phyloP scores from a whole-genome alignment of 2,797 vertebrate genomes.

The Lacerta agilis region DNA sequence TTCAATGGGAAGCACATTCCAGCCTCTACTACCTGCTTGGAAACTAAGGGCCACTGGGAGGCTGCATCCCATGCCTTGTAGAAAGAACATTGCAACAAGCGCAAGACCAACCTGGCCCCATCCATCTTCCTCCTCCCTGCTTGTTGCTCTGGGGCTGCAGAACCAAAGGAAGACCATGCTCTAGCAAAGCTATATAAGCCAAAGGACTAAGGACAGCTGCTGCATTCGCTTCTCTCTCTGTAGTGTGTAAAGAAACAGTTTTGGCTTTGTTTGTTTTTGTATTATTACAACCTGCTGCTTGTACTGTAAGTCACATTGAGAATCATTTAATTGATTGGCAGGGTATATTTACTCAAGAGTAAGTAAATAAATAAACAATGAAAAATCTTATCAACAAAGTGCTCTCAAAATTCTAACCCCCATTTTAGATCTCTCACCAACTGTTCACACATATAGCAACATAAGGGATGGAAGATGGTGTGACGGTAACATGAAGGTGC shows the following conservation, averaged over 20 bases:
- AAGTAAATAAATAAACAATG: too few species aligned
- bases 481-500: too few species aligned
- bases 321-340: not conserved
- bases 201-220: not conserved
- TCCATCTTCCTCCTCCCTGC: not conserved
- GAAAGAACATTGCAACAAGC: not conserved
- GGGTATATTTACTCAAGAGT: not conserved
- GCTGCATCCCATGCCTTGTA: not conserved
- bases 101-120: not conserved
- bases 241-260: too few species aligned
- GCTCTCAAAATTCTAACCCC: not conserved
- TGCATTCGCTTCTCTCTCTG: too few species aligned
- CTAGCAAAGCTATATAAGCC: not conserved
- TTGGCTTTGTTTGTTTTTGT: too few species aligned
- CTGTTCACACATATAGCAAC: not conserved
- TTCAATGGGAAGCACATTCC: not conserved
- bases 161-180: not conserved
- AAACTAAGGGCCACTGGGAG: too few species aligned
- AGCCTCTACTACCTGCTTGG: not conserved
- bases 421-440: not conserved
- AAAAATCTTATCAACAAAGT: not conserved
- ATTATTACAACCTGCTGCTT: too few species aligned
- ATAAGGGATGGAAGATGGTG: too few species aligned
- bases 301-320: not conserved
- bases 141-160: not conserved